phyloP scores from a whole-genome alignment of 2,888 invertebrate species.

The Agelastica alni region DNA sequence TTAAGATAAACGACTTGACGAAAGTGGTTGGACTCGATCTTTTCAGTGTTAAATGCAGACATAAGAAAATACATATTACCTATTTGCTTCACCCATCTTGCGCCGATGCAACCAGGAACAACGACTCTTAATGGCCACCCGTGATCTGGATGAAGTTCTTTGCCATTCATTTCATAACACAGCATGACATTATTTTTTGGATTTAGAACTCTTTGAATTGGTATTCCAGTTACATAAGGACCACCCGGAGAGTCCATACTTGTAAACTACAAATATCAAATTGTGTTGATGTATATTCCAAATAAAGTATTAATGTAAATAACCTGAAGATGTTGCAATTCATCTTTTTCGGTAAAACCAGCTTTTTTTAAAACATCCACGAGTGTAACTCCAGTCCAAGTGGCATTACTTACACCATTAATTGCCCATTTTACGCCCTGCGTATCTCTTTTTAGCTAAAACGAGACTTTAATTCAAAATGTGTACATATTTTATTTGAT shows the following conservation, averaged over 20 bases:
- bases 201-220: constrained; percentile 77
- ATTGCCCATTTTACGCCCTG: constrained; percentile 87
- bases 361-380: constrained; percentile 70
- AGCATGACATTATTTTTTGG: constrained; percentile 77
- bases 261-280: not conserved
- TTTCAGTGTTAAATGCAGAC: too few relatives aligned
- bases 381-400: constrained; percentile 80
- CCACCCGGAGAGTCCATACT: constrained; percentile 1
- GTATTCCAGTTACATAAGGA: constrained; percentile 63
- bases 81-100: constrained; percentile 96
- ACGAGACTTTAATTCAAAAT: too few relatives aligned
- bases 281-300: not conserved
- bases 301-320: constrained; percentile 47
- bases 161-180: constrained; percentile 95
- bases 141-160: constrained; percentile 83
- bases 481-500: too few relatives aligned
- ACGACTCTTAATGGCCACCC: constrained; percentile 87
- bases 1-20: too few relatives aligned
- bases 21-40: too few relatives aligned
- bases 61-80: too few relatives aligned
- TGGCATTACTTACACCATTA: constrained; percentile 92
- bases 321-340: constrained; percentile 70
- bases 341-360: constrained; percentile 64
- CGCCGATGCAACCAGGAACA: constrained; percentile 92
- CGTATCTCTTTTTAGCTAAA: constrained; percentile 69